These are phyloP conservation scores for Acrossocheilus wenchowensis DNA, from an alignment of 2,797 vertebrate genomes.

Conservation along the genomic window DNA sequence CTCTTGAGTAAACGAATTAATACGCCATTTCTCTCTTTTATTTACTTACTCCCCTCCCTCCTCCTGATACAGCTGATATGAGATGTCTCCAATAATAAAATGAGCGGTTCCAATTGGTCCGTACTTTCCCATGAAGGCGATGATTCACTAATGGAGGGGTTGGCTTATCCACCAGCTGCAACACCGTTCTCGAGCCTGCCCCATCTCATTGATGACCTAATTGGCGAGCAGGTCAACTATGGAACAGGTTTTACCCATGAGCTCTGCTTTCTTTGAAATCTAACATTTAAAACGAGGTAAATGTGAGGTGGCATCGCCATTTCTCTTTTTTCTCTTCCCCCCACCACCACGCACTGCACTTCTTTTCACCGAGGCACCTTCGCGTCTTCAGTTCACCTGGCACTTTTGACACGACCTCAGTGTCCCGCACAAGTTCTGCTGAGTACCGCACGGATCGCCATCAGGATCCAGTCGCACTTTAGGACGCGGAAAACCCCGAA, in stretches of 20 bases:
- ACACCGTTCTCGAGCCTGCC: slow-evolving; percentile 68
- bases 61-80: background rate
- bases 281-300: slow-evolving; percentile 67
- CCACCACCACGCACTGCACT: slow-evolving; percentile 75
- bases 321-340: slow-evolving; percentile 73
- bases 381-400: slow-evolving; percentile 55
- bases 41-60: slow-evolving; percentile 14
- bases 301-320: slow-evolving; percentile 79
- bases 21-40: background rate
- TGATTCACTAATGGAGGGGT: slow-evolving; percentile 67
- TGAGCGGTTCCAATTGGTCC: slow-evolving; percentile 41
- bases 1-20: background rate
- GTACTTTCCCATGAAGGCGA: slow-evolving; percentile 62
- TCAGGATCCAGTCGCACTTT: slow-evolving; percentile 64
- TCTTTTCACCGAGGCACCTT: slow-evolving; percentile 58
- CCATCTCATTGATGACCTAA: slow-evolving; percentile 82
- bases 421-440: slow-evolving; percentile 71
- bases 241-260: slow-evolving; percentile 53
- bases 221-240: slow-evolving; percentile 72
- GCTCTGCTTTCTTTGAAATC: slow-evolving; percentile 30
- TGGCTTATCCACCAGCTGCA: slow-evolving; percentile 79
- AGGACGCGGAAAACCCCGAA: slow-evolving; percentile 66
- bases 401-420: slow-evolving; percentile 69
- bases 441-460: slow-evolving; percentile 66
- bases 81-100: slow-evolving; percentile 44